Percentiles rank a stretch among this genome's conserved stretches.
Conservation (phyloP, 1,140 invertebrate genomes). For the Cydia strobilella region DNA sequence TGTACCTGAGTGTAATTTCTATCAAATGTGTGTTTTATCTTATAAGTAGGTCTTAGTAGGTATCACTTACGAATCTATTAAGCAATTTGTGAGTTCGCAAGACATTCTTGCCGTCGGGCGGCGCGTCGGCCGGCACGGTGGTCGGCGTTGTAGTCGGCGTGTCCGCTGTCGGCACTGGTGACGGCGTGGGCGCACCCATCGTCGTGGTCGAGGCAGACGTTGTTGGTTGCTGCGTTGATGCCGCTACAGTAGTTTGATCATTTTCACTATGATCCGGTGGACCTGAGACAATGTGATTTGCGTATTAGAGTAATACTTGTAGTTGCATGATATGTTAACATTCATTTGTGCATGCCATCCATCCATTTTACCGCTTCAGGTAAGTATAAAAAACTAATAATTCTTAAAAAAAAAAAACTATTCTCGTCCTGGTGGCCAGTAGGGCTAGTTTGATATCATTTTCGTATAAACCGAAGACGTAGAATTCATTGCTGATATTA, state of each 20-base stretch:
- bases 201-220: not conserved
- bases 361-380: too few relatives aligned
- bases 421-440: too few relatives aligned
- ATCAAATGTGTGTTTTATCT: not conserved
- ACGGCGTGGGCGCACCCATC: not conserved
- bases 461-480: too few relatives aligned
- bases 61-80: not conserved
- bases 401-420: too few relatives aligned
- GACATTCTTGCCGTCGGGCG: not conserved
- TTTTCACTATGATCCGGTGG: conserved; percentile 11
- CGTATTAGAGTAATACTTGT: too few relatives aligned
- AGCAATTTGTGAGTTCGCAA: not conserved
- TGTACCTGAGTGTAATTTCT: too few relatives aligned
- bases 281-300: not conserved
- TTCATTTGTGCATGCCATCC: too few relatives aligned
- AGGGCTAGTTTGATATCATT: too few relatives aligned
- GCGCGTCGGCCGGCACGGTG: not conserved
- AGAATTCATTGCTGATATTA: too few relatives aligned
- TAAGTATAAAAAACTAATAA: too few relatives aligned
- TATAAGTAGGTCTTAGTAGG: not conserved
- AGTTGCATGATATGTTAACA: too few relatives aligned
- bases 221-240: not conserved
- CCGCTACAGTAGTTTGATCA: conserved; percentile 23
- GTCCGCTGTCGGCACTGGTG: not conserved
- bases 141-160: not conserved